Percentiles rank a stretch among this genome's conserved stretches.
phyloP scores from a whole-genome alignment of 2,113 vertebrate species.

The Petrocephalus microphthalmus region DNA sequence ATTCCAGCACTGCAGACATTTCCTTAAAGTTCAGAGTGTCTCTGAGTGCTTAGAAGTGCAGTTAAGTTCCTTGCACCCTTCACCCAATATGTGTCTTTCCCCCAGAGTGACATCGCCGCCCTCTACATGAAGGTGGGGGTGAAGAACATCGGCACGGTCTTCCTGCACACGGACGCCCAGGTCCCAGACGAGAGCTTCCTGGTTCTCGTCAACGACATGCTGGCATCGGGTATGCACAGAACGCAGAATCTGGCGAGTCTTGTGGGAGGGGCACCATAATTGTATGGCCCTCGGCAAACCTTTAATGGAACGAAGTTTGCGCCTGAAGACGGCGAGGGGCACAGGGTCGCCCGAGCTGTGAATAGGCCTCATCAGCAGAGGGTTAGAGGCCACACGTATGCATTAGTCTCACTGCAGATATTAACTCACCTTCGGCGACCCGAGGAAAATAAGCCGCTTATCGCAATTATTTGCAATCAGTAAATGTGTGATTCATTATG shows the following conservation, averaged over 20 bases:
- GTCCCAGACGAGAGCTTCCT: slow-evolving; percentile 64
- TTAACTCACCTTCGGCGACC: slow-evolving; percentile 82
- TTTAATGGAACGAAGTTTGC: slow-evolving; percentile 70
- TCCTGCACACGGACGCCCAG: slow-evolving; percentile 61
- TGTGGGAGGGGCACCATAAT: slow-evolving; percentile 40
- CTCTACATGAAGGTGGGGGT: slow-evolving; percentile 70
- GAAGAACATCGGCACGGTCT: slow-evolving; percentile 61
- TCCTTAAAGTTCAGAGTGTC: background rate
- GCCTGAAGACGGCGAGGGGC: slow-evolving; percentile 60
- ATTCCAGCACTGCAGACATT: background rate
- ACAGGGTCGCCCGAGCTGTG: slow-evolving; percentile 76
- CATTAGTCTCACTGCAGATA: slow-evolving; percentile 81
- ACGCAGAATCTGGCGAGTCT: background rate
- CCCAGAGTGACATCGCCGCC: slow-evolving; percentile 62
- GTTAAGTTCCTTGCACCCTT: background rate
- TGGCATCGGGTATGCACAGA: slow-evolving; percentile 55
- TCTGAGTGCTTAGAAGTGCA: background rate
- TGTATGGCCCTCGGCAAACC: slow-evolving; percentile 60
- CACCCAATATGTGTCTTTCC: slow-evolving; percentile 12
- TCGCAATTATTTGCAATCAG: slow-evolving; percentile 98
- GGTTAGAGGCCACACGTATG: slow-evolving; percentile 80
- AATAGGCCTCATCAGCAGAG: slow-evolving; percentile 96
- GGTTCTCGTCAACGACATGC: slow-evolving; percentile 60
- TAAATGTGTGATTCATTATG: slow-evolving; percentile 90
- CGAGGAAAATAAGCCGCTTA: slow-evolving; percentile 79